Percentiles rank a stretch among this genome's conserved stretches.
Evolutionary conservation across 2,113 vertebrate genomes (phyloP).

Genomic region (Lycocorax pyrrhopterus): DNA sequence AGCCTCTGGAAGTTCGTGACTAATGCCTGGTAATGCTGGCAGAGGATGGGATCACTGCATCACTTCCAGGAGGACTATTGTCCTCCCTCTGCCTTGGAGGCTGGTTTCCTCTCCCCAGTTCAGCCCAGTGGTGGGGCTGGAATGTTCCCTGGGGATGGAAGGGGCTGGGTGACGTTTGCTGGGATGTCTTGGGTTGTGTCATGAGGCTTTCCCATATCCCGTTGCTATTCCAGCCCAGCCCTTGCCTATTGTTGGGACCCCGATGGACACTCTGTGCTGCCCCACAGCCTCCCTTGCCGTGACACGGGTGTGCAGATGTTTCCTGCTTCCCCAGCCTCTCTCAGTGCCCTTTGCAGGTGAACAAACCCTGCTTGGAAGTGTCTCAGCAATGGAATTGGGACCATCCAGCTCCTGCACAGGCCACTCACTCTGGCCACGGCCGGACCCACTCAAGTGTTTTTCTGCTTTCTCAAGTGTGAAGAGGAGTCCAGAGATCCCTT

Average conservation of each 20-base stretch:
- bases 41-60: background rate
- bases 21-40: background rate
- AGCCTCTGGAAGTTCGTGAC: background rate
- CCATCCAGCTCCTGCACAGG: background rate
- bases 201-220: background rate
- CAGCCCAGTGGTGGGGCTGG: background rate
- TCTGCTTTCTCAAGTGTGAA: background rate
- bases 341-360: background rate
- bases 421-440: background rate
- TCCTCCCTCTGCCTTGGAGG: background rate
- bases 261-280: rapidly evolving
- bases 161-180: background rate
- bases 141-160: background rate
- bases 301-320: background rate
- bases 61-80: background rate
- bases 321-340: background rate
- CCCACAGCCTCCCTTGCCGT: background rate
- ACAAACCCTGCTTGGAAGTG: background rate
- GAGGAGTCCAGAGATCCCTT: background rate
- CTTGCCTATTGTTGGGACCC: background rate
- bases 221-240: background rate
- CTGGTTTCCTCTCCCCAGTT: background rate
- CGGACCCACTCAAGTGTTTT: background rate
- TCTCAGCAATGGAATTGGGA: background rate
- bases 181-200: rapidly evolving